phyloP scores from a whole-genome alignment of 2,888 invertebrate species.

The Cheilosia scutellata region DNA sequence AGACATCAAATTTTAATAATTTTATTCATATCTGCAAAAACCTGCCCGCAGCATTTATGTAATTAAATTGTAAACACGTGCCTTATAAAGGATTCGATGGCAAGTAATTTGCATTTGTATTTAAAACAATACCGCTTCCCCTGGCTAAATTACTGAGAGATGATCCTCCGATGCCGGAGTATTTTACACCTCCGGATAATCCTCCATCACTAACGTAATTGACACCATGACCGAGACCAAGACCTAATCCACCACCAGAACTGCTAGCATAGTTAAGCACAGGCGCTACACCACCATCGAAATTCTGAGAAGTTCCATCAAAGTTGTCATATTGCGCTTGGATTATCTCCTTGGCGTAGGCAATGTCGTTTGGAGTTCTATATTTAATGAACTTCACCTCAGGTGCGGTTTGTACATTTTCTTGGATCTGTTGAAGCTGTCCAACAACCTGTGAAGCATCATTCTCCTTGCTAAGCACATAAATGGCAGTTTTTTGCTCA shows the following conservation, averaged over 20 bases:
- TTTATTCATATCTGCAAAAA: no score
- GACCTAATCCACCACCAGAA: not conserved
- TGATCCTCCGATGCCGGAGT: not conserved
- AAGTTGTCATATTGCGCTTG: slow-evolving; percentile 76
- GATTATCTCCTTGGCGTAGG: slow-evolving; percentile 73
- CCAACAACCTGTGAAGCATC: slow-evolving; percentile 80
- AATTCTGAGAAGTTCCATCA: slow-evolving; percentile 71
- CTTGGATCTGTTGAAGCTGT: slow-evolving; percentile 77
- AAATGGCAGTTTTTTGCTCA: slow-evolving; percentile 82
- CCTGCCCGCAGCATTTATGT: no score
- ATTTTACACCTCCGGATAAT: not conserved
- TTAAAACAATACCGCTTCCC: no score
- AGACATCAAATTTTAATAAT: no score
- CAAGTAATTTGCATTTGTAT: no score
- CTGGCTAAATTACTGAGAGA: no score
- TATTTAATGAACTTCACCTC: slow-evolving; percentile 78
- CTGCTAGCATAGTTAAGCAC: slow-evolving; percentile 79
- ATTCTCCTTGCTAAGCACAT: slow-evolving; percentile 81
- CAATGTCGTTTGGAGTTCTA: slow-evolving; percentile 77
- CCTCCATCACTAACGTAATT: not conserved
- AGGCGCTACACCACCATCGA: slow-evolving; percentile 77
- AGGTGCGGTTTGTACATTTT: slow-evolving; percentile 75
- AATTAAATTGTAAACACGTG: no score
- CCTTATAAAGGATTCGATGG: no score
- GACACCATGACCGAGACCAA: not conserved